Conservation (phyloP, 2,888 invertebrate genomes). For the Dolichomitus sp. region DNA sequence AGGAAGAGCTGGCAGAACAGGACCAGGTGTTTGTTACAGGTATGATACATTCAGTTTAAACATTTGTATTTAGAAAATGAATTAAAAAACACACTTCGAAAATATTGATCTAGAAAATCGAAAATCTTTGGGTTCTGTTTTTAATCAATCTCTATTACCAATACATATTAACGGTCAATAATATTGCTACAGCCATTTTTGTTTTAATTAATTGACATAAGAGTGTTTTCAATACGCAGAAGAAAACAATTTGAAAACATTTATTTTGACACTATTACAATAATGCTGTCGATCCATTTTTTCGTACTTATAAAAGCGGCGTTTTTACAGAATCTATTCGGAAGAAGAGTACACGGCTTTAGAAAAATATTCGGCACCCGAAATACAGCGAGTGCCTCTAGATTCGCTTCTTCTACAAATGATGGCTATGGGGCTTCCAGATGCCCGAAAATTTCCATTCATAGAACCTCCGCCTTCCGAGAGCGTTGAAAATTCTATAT, state of each 20-base stretch:
- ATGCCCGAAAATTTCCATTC: conserved; percentile 97
- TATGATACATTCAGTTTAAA: conserved; percentile 51
- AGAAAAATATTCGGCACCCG: conserved; percentile 95
- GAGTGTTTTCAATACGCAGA: no score
- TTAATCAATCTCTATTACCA: no score
- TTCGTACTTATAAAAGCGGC: background rate
- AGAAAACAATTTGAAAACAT: background rate
- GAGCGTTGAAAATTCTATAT: conserved; percentile 94
- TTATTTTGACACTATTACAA: no score
- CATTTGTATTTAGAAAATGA: background rate
- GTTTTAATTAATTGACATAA: no score
- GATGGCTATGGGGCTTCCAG: conserved; percentile 97
- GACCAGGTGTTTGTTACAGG: conserved; percentile 97
- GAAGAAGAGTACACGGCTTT: conserved; percentile 93
- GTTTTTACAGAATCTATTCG: conserved; percentile 90
- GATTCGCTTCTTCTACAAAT: conserved; percentile 97
- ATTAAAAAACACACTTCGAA: background rate
- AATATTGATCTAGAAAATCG: background rate
- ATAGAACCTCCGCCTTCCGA: conserved; percentile 96
- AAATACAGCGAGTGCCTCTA: conserved; percentile 97
- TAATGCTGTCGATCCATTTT: background rate
- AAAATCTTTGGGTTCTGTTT: no score
- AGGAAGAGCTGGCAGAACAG: conserved; percentile 97
- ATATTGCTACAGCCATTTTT: no score
- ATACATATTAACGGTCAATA: no score